Base-by-base conservation (phyloP, 2,113 vertebrate genomes). In the Podarcis raffonei region DNA sequence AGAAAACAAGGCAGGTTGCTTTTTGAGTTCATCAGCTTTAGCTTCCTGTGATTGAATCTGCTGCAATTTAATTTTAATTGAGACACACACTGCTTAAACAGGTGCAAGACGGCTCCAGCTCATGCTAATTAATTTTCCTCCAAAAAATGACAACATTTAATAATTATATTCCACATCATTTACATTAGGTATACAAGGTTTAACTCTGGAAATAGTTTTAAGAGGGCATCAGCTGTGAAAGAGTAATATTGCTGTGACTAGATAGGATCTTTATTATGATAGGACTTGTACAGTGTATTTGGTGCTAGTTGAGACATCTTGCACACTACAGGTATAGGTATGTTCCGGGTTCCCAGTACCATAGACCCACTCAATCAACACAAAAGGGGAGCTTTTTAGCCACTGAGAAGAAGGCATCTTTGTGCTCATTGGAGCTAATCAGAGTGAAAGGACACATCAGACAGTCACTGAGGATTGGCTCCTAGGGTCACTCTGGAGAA, bases 1-100 rank as follows among this genome's bases (percentile, higher is more conserved):
- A 90, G 86, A 88, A 81, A 81, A 75, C 39, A 89, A 92, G 91
- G 87, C 94, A 91, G 89, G 88, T 93, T 39, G 77, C 89, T 94
- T 91, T 20, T 89, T 89, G 80, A 93, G 93, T 96, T 92, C 92
- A 84, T 93, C 92, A 39, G 5, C 95, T 95, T 95, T 95, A 93
- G 93, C 95, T 95, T 95, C 94, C 95, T 96, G 95, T 94, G 97
- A 95, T 91, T 89, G 93, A 96, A 96, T 94, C 95, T 92, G 91
- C 85, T 92, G 95, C 97, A 97, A 97, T 97, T 97, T 96, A 95
- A 95, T 95, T 97, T 96, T 97, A 97, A 97, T 97, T 97, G 97
- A 97, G 95, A 96, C 96, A 93, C 95, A 94, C 93, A 30, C 94
- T 94, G 95, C 95, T 96, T 96, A 96, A 97, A 96, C 94, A 96